These are phyloP conservation scores for Tupaia chinensis DNA, from an alignment of 2,113 vertebrate genomes.

Conservation along the genomic window DNA sequence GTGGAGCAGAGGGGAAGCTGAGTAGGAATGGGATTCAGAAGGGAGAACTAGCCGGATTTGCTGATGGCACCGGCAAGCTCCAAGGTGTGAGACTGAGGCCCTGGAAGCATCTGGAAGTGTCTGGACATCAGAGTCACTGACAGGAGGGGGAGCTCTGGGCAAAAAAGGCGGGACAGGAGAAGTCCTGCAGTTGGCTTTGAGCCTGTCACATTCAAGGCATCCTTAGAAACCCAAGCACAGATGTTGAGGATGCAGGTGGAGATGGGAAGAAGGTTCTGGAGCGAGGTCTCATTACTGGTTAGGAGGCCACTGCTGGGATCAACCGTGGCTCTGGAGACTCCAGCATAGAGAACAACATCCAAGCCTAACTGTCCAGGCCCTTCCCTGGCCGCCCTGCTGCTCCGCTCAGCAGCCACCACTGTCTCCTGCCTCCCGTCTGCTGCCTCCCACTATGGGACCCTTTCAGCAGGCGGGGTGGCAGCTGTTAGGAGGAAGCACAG, in stretches of 20 bases:
- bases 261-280: neutral
- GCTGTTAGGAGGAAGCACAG: neutral
- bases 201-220: no score
- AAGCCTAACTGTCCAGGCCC: neutral
- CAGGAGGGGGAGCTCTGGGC: neutral
- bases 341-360: neutral
- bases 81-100: neutral
- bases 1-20: no score
- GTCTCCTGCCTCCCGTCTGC: neutral
- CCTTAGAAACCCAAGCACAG: neutral
- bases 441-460: neutral
- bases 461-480: no score
- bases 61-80: neutral
- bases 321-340: neutral
- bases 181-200: neutral
- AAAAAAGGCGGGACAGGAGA: neutral
- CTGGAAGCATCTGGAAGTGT: neutral
- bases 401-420: neutral
- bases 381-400: neutral
- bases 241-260: neutral
- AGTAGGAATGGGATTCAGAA: neutral
- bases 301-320: neutral
- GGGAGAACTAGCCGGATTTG: neutral
- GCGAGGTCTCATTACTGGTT: neutral
- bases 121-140: neutral